phyloP scores from a whole-genome alignment of 2,888 invertebrate genomes.

The Melinopterus prodromus region DNA sequence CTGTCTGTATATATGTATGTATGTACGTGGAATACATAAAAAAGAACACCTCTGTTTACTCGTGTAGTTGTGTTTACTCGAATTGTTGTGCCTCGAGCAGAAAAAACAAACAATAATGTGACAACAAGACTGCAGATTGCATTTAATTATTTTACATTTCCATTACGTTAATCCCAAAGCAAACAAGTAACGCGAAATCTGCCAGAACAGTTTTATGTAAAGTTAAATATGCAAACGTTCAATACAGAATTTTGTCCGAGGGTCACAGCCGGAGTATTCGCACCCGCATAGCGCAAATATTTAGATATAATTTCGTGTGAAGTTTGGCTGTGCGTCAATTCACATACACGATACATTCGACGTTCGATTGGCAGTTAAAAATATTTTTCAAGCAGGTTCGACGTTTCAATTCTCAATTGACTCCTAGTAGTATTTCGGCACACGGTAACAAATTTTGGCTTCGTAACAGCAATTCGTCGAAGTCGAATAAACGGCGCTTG shows the following conservation, averaged over 20 bases:
- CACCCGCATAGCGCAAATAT: slow-evolving; percentile 11
- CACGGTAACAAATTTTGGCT: neutral
- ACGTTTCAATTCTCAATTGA: neutral
- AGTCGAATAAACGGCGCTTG: neutral
- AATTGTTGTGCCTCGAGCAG: no score
- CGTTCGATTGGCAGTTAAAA: neutral
- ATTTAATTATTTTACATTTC: no score
- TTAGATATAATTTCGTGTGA: slow-evolving; percentile 19
- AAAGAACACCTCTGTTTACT: no score
- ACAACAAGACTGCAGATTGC: no score
- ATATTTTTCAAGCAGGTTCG: neutral
- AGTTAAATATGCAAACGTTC: slow-evolving; percentile 19
- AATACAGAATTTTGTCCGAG: slow-evolving; percentile 17
- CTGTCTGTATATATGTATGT: no score
- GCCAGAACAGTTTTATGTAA: slow-evolving; percentile 7
- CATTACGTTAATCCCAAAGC: neutral
- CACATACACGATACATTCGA: neutral
- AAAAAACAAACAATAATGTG: no score
- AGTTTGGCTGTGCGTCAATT: slow-evolving; percentile 5
- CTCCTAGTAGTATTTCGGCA: neutral
- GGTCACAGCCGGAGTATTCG: slow-evolving; percentile 14
- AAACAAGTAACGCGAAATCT: neutral
- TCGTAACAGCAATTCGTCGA: neutral
- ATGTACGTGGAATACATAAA: no score
- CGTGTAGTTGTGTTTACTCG: no score